A percentile compares a stretch with the other conserved stretches of the same genome.
These are phyloP conservation scores for Poecilia picta DNA, from an alignment of 2,797 vertebrate species.

Conservation along the genomic window DNA sequence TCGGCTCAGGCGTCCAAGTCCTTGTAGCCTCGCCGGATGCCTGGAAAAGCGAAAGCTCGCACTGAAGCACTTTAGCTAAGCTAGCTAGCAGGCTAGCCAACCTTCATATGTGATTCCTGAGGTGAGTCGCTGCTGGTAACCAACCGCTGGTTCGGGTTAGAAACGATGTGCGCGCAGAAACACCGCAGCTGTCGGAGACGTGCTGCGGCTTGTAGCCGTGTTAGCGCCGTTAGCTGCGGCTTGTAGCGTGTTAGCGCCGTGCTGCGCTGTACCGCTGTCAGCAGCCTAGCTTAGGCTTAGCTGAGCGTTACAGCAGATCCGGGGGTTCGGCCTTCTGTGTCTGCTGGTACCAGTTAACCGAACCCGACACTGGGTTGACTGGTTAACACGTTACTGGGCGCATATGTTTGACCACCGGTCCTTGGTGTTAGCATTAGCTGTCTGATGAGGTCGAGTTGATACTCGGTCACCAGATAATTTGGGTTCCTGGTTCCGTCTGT, in stretches of 20 bases:
- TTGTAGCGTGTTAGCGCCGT: too few species aligned
- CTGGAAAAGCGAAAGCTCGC: slow-evolving; percentile 91
- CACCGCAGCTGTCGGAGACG: neutral
- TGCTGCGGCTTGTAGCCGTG: neutral
- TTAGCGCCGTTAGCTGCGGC: slow-evolving; percentile 43
- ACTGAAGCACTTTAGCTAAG: slow-evolving; percentile 99
- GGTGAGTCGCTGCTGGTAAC: slow-evolving; percentile 83
- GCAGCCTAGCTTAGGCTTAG: slow-evolving; percentile 51
- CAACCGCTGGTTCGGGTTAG: accelerated
- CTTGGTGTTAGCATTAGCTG: slow-evolving; percentile 35
- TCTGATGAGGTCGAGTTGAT: neutral
- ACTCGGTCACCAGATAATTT: neutral
- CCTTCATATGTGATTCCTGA: slow-evolving; percentile 87
- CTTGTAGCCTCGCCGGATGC: slow-evolving; percentile 94
- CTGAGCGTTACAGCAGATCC: slow-evolving; percentile 29
- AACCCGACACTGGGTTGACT: neutral
- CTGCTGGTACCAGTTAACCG: neutral
- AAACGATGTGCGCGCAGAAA: slow-evolving; percentile 4
- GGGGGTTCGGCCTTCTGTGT: slow-evolving; percentile 18
- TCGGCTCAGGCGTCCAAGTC: slow-evolving; percentile 81
- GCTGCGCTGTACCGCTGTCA: too few species aligned
- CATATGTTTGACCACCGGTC: slow-evolving; percentile 21
- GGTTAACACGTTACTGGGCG: neutral
- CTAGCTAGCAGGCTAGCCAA: slow-evolving; percentile 75
- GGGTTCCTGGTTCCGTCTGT: neutral